phyloP scores from a whole-genome alignment of 2,888 invertebrate genomes.

The Tachina grossa region DNA sequence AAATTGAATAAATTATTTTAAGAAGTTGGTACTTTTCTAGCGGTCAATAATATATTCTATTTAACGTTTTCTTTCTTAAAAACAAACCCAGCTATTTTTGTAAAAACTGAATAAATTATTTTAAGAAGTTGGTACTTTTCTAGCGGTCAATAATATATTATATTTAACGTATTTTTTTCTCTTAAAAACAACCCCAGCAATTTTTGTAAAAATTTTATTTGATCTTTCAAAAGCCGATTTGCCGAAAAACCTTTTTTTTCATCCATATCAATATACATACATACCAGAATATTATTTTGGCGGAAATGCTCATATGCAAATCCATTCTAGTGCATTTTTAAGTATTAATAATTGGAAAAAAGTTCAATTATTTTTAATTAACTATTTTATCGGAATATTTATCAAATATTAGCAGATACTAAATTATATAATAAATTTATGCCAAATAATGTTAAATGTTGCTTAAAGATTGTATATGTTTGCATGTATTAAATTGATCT shows the following conservation, averaged over 20 bases:
- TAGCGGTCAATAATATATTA: too few relatives aligned
- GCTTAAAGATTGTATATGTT: slow-evolving; percentile 50
- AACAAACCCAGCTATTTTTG: too few relatives aligned
- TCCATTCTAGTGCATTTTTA: neutral
- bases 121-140: neutral
- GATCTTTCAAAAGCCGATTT: too few relatives aligned
- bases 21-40: neutral
- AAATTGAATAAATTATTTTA: slow-evolving; percentile 1
- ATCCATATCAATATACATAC: too few relatives aligned
- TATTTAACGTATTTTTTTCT: too few relatives aligned
- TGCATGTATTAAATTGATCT: slow-evolving; percentile 36
- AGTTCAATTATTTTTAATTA: slow-evolving; percentile 50
- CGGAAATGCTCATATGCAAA: neutral
- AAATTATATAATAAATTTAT: slow-evolving; percentile 34
- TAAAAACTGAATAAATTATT: neutral
- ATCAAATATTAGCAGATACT: neutral
- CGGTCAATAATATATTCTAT: too few relatives aligned
- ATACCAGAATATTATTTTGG: too few relatives aligned
- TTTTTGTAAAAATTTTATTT: too few relatives aligned
- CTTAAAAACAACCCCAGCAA: too few relatives aligned
- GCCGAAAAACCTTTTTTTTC: too few relatives aligned
- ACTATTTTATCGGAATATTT: slow-evolving; percentile 22
- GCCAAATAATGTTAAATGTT: slow-evolving; percentile 49
- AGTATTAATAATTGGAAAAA: slow-evolving; percentile 23
- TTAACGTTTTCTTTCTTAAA: too few relatives aligned